Conservation (phyloP, 2,797 vertebrate species). For the Eleutherodactylus coqui region DNA sequence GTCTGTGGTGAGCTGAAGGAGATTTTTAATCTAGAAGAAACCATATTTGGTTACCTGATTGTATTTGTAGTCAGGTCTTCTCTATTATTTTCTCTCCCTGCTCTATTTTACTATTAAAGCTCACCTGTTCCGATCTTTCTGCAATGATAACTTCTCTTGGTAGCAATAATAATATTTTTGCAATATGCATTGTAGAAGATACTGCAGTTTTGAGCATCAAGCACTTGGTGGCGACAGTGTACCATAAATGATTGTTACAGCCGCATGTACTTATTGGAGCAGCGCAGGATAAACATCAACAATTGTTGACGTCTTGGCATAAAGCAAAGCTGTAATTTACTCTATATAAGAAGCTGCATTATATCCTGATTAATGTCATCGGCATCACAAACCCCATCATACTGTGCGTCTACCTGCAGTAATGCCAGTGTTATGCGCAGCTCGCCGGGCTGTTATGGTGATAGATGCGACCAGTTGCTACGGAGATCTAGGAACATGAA, state of each 20-base stretch:
- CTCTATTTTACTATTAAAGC: no score
- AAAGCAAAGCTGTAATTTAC: neutral
- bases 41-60: neutral
- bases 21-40: neutral
- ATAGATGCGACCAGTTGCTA: no score
- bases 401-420: neutral
- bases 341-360: neutral
- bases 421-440: neutral
- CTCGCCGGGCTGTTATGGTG: no score
- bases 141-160: neutral
- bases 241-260: neutral
- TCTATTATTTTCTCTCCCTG: no score
- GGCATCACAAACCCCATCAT: neutral
- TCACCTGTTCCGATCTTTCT: neutral
- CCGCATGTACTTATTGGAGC: neutral
- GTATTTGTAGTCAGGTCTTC: no score
- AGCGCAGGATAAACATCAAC: neutral
- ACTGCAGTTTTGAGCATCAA: conserved; percentile 10
- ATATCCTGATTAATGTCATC: neutral
- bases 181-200: neutral
- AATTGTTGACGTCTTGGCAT: neutral
- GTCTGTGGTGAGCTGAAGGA: neutral
- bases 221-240: conserved; percentile 39
- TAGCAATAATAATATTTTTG: neutral
- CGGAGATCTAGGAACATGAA: no score